These are phyloP conservation scores for Gobiocypris rarus DNA, from an alignment of 2,113 vertebrate species.

Conservation along the genomic window DNA sequence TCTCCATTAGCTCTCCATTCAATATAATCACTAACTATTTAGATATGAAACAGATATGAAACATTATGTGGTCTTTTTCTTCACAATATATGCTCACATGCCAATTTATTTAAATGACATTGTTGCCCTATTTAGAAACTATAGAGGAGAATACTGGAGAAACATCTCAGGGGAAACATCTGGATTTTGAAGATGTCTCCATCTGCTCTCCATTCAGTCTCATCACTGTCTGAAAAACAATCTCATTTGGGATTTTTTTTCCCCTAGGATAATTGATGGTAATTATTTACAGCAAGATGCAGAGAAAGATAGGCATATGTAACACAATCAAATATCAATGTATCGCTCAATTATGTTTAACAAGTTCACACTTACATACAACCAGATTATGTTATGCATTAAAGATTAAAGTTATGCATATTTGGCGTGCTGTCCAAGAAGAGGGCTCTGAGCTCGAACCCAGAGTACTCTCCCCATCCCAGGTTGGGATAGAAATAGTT, in stretches of 20 bases:
- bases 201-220: background rate
- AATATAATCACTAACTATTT: too few species aligned
- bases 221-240: background rate
- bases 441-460: too few species aligned
- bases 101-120: background rate
- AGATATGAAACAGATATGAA: too few species aligned
- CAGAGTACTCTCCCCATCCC: too few species aligned
- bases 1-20: too few species aligned
- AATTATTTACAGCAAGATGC: background rate
- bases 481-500: too few species aligned
- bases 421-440: too few species aligned
- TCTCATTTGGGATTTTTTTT: background rate
- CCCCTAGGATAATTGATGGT: background rate
- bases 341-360: background rate
- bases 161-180: background rate
- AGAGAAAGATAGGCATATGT: background rate
- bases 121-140: slow-evolving; percentile 3
- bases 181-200: background rate
- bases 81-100: too few species aligned
- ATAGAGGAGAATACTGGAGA: background rate
- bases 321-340: background rate
- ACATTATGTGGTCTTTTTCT: too few species aligned
- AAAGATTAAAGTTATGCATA: too few species aligned
- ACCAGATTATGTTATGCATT: too few species aligned
- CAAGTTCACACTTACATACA: too few species aligned